A percentile compares a stretch with the other conserved stretches of the same genome.
These are phyloP conservation scores for Ceyx erithaca DNA, from an alignment of 2,797 vertebrate genomes.

Conservation along the genomic window DNA sequence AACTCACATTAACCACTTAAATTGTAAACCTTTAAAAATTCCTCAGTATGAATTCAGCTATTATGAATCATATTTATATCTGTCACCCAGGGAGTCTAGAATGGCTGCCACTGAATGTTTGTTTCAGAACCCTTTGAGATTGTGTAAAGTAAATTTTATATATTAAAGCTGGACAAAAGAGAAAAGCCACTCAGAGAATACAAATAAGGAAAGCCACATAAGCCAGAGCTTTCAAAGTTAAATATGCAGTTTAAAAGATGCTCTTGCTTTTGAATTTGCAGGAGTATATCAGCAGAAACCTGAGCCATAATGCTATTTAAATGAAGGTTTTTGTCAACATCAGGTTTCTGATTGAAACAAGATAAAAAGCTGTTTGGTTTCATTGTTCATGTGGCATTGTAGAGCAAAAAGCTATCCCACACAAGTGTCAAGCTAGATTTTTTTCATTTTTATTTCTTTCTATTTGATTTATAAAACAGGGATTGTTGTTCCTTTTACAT, in stretches of 20 bases:
- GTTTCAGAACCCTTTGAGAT: neutral
- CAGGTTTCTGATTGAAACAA: conserved; percentile 39
- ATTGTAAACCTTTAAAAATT: neutral
- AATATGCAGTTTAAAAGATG: conserved; percentile 11
- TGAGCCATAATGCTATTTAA: conserved; percentile 25
- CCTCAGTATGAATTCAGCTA: neutral
- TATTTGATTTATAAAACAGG: neutral
- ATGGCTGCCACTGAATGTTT: neutral
- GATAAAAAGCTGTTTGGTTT: conserved; percentile 42
- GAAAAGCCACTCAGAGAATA: neutral
- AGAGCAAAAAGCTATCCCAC: conserved; percentile 6
- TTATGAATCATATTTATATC: neutral
- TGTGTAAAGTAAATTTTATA: neutral
- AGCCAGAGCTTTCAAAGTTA: conserved; percentile 21
- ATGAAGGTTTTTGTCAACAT: neutral
- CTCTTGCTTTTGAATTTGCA: conserved; percentile 6
- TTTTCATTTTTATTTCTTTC: neutral
- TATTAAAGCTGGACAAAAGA: neutral
- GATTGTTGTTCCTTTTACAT: neutral
- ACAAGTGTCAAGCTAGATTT: neutral
- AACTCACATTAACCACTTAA: neutral
- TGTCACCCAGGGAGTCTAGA: neutral
- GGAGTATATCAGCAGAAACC: neutral
- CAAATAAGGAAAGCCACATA: neutral
- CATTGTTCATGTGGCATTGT: conserved; percentile 10